Percentiles rank a stretch among this genome's conserved stretches.
phyloP scores from a whole-genome alignment of 1,140 invertebrate species.

The Colletes latitarsis region DNA sequence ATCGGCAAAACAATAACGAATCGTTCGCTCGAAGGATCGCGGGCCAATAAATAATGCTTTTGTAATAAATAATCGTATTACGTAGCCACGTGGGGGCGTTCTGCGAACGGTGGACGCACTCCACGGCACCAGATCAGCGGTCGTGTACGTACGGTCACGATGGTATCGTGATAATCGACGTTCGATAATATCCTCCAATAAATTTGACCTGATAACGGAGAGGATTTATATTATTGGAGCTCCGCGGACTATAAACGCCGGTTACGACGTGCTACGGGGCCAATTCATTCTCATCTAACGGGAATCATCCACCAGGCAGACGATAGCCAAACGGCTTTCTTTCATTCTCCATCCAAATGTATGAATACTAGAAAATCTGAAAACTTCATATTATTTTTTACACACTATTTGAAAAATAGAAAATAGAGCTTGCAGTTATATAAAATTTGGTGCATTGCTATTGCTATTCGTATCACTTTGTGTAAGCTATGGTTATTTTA shows the following conservation, averaged over 20 bases:
- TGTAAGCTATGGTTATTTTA: too few species aligned
- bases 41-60: constrained; percentile 67
- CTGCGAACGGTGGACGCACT: constrained; percentile 36
- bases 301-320: constrained; percentile 25
- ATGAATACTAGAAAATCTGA: too few species aligned
- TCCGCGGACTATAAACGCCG: constrained; percentile 56
- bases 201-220: constrained; percentile 70
- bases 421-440: too few species aligned
- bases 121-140: constrained; percentile 39
- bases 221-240: constrained; percentile 74
- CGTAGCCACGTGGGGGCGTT: constrained; percentile 49
- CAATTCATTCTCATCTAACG: constrained; percentile 61
- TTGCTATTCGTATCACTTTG: too few species aligned
- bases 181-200: constrained; percentile 74
- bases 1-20: constrained; percentile 53
- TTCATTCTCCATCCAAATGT: background rate
- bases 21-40: constrained; percentile 53
- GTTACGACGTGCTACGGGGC: constrained; percentile 59
- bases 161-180: constrained; percentile 73
- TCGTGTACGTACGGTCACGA: constrained; percentile 64
- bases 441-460: too few species aligned
- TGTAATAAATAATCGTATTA: constrained; percentile 72
- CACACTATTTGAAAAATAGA: too few species aligned
- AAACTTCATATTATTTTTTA: too few species aligned
- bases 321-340: background rate